Evolutionary conservation across 2,797 vertebrate genomes (phyloP).

Genomic region (Hippocampus kuda): DNA sequence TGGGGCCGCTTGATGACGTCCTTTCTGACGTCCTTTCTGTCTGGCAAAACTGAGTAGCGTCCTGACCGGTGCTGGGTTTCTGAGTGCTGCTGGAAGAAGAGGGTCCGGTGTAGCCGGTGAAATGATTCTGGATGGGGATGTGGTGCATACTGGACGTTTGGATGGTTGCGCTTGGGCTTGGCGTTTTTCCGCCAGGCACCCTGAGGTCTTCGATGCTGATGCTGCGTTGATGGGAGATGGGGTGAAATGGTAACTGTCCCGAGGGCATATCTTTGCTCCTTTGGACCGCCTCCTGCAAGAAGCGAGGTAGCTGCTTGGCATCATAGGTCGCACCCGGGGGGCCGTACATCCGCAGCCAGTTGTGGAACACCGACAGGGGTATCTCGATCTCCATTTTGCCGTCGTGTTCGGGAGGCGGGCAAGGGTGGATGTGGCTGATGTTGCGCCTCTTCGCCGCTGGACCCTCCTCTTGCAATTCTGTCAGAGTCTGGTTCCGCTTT

Average conservation of each 20-base stretch:
- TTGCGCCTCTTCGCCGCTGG: slow-evolving; percentile 8
- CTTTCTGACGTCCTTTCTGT: background rate
- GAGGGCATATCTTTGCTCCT: slow-evolving; percentile 7
- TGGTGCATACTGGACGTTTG: background rate
- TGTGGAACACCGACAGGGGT: slow-evolving; percentile 59
- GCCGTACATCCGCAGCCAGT: slow-evolving; percentile 47
- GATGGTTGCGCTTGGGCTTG: background rate
- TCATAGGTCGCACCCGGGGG: background rate
- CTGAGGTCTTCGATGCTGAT: slow-evolving; percentile 16
- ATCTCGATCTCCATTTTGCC: slow-evolving; percentile 67
- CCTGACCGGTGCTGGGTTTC: slow-evolving; percentile 7
- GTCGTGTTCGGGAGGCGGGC: slow-evolving; percentile 24
- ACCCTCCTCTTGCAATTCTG: slow-evolving; percentile 13
- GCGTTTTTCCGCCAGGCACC: background rate
- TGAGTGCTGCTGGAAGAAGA: slow-evolving; percentile 1
- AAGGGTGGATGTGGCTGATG: slow-evolving; percentile 12
- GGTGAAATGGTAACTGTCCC: slow-evolving; percentile 19
- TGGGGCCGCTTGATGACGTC: slow-evolving; percentile 9
- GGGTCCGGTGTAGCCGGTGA: slow-evolving; percentile 10
- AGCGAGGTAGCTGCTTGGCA: slow-evolving; percentile 2
- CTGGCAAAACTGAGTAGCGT: slow-evolving; percentile 8
- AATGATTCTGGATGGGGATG: background rate
- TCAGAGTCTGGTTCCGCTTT: slow-evolving; percentile 5
- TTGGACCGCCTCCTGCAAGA: background rate
- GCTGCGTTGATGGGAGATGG: slow-evolving; percentile 9